phyloP scores from a whole-genome alignment of 2,888 invertebrate genomes.

The Leistus spinibarbis region DNA sequence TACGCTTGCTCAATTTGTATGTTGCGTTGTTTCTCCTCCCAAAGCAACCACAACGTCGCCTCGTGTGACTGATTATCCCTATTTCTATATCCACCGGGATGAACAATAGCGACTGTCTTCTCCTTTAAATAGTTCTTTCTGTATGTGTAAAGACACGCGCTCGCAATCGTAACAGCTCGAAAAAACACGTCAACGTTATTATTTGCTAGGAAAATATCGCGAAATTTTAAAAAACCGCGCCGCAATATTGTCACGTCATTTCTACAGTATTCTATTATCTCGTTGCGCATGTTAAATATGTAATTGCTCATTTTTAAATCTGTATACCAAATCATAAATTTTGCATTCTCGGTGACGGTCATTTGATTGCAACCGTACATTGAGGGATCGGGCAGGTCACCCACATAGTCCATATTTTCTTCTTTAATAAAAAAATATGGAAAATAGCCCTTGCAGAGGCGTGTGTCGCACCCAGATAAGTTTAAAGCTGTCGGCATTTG shows the following conservation, averaged over 20 bases:
- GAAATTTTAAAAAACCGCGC: not conserved
- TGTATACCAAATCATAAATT: not conserved
- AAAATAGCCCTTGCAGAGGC: not conserved
- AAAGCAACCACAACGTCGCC: too few species aligned
- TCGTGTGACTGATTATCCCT: too few species aligned
- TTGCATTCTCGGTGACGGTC: not conserved
- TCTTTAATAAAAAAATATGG: not conserved
- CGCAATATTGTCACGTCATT: conserved; percentile 2
- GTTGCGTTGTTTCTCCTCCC: too few species aligned
- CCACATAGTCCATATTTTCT: not conserved
- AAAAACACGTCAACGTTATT: not conserved
- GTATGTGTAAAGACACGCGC: conserved; percentile 2
- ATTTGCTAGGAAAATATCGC: not conserved
- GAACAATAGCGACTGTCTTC: conserved; percentile 5
- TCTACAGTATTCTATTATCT: not conserved
- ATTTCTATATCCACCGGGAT: not conserved
- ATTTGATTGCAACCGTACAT: conserved; percentile 10
- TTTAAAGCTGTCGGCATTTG: conserved; percentile 6
- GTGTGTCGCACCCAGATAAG: not conserved
- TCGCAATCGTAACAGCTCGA: not conserved
- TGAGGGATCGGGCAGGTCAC: not conserved
- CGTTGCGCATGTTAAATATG: not conserved
- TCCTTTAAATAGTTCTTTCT: not conserved
- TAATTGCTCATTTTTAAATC: not conserved
- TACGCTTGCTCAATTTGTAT: too few species aligned